These are phyloP conservation scores for Tetanocera ferruginea DNA, from an alignment of 2,888 invertebrate species.

Conservation along the genomic window DNA sequence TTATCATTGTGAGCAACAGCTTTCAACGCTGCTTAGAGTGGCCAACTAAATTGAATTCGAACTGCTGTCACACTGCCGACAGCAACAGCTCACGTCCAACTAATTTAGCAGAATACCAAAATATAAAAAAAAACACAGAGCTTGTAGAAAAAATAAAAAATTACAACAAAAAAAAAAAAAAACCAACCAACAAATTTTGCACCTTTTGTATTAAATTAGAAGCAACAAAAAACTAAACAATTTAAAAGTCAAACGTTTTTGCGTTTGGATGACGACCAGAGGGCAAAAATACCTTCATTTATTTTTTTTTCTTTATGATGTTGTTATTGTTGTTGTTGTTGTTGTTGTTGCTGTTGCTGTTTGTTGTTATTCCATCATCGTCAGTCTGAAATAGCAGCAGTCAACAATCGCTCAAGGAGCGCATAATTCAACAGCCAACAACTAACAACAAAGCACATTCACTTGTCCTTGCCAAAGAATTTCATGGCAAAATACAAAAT, in stretches of 20 bases:
- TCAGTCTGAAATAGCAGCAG: background rate
- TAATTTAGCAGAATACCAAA: background rate
- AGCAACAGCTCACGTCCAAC: background rate
- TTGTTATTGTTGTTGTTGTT: background rate
- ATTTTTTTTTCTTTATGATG: background rate
- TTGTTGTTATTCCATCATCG: background rate
- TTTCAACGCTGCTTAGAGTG: background rate
- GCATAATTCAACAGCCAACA: background rate
- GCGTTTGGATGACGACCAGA: background rate
- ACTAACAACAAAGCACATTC: background rate
- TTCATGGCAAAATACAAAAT: too few relatives aligned
- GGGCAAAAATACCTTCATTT: background rate
- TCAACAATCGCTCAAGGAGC: constrained; percentile 6
- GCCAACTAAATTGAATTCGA: constrained; percentile 4
- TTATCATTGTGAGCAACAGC: background rate
- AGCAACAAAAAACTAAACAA: background rate
- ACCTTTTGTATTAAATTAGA: constrained; percentile 7
- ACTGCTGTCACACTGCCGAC: background rate
- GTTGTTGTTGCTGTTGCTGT: background rate
- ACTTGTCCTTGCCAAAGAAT: background rate
- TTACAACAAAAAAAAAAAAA: background rate
- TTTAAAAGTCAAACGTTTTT: constrained; percentile 5
- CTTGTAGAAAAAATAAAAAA: too few relatives aligned
- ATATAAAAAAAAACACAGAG: background rate
- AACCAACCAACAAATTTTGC: background rate